Percentiles rank a stretch among this genome's conserved stretches.
phyloP scores from a whole-genome alignment of 2,113 vertebrate genomes.

The Channa maculata region DNA sequence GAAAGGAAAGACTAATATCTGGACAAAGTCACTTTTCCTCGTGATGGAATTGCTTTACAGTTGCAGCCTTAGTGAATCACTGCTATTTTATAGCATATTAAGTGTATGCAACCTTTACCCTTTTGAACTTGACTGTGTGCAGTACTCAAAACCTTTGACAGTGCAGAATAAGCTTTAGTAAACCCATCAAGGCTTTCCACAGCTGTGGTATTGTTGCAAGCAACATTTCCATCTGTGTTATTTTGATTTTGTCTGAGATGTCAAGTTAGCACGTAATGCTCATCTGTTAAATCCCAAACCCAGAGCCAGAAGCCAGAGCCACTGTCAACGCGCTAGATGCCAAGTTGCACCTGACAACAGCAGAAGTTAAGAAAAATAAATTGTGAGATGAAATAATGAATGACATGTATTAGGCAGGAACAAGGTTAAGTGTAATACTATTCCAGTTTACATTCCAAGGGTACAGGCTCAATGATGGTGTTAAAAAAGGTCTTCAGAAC shows the following conservation, averaged over 20 bases:
- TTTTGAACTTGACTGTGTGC: conserved; percentile 56
- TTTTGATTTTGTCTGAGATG: conserved; percentile 24
- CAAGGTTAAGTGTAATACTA: conserved; percentile 74
- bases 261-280: conserved; percentile 13
- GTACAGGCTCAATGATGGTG: conserved; percentile 83
- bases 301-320: conserved; percentile 18
- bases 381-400: conserved; percentile 63
- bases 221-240: conserved; percentile 9
- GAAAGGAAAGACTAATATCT: conserved; percentile 76
- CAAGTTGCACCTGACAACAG: conserved; percentile 37
- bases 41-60: conserved; percentile 76
- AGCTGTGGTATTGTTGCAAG: not conserved
- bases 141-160: conserved; percentile 52
- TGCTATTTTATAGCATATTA: conserved; percentile 74
- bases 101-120: conserved; percentile 63
- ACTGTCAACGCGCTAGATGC: not conserved
- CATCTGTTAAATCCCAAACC: conserved; percentile 38
- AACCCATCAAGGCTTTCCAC: conserved; percentile 23
- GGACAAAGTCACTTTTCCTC: conserved; percentile 78
- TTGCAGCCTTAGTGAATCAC: conserved; percentile 62
- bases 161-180: conserved; percentile 42
- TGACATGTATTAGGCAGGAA: conserved; percentile 64
- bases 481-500: conserved; percentile 98
- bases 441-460: conserved; percentile 95
- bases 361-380: conserved; percentile 68